Conservation (phyloP, 92 coral and sea anemone genomes). For the Phenganax marumi region DNA sequence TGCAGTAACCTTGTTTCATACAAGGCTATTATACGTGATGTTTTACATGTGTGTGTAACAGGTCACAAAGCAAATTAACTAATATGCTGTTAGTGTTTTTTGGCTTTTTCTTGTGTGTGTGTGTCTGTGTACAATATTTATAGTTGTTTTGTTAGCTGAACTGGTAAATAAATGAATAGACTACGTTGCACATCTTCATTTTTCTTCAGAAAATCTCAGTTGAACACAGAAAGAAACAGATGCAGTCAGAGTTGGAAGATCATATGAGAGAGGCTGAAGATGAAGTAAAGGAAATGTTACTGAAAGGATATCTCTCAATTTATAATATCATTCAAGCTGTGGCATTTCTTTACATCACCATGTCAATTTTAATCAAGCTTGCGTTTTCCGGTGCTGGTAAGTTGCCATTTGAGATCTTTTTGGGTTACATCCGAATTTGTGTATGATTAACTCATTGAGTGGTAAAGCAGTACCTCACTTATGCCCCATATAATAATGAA, state of each 20-base stretch:
- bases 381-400: slow-evolving; percentile 36
- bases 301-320: slow-evolving; percentile 47
- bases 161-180: too few species aligned
- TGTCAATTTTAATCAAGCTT: slow-evolving; percentile 44
- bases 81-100: neutral
- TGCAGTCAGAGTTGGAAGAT: slow-evolving; percentile 25
- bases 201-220: slow-evolving; percentile 38
- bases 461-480: neutral
- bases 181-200: neutral
- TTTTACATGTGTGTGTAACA: too few species aligned
- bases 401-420: neutral
- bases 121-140: neutral
- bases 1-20: too few species aligned
- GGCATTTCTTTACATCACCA: slow-evolving; percentile 54
- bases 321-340: slow-evolving; percentile 50
- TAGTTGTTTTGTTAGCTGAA: too few species aligned
- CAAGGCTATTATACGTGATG: too few species aligned
- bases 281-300: slow-evolving; percentile 30
- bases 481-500: too few species aligned
- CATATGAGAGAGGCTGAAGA: slow-evolving; percentile 38
- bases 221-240: slow-evolving; percentile 32
- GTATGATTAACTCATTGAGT: neutral
- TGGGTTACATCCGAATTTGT: neutral
- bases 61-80: too few species aligned
- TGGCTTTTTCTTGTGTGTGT: neutral